Conservation (phyloP, 2,888 invertebrate species). For the Melanargia galathea region DNA sequence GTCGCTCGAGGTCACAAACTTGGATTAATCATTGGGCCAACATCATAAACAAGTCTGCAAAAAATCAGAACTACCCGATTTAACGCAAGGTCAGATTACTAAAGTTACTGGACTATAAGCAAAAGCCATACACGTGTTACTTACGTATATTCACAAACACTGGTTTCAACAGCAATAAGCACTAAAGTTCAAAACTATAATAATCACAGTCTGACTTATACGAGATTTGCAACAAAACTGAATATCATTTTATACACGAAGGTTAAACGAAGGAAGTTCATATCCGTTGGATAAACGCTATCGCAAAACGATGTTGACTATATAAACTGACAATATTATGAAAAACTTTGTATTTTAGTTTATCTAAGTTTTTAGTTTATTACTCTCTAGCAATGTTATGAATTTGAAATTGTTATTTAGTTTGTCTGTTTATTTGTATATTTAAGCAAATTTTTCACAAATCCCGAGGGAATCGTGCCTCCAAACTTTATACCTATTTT, state of each 20-base stretch:
- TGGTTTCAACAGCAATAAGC: background rate
- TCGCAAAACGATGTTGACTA: constrained; percentile 5
- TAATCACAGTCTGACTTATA: constrained; percentile 2
- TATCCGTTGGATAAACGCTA: constrained; percentile 35
- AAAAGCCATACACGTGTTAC: no score
- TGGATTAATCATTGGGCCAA: no score
- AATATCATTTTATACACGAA: constrained; percentile 19
- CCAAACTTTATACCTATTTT: no score
- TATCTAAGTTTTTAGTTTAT: no score
- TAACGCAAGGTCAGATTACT: no score
- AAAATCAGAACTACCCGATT: no score
- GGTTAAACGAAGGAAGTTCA: constrained; percentile 32
- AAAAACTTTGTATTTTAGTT: constrained; percentile 3
- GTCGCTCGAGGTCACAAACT: no score
- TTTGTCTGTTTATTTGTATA: background rate
- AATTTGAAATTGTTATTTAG: background rate
- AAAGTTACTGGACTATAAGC: no score
- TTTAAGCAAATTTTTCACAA: background rate
- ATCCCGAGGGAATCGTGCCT: background rate
- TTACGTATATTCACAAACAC: constrained; percentile 1
- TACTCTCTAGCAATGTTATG: background rate
- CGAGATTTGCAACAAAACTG: constrained; percentile 22
- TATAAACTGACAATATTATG: constrained; percentile 4
- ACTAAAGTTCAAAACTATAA: background rate
- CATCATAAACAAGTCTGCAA: no score